A percentile compares a stretch with the other conserved stretches of the same genome.
Evolutionary conservation across 2,113 vertebrate genomes (phyloP).

Genomic region (Spea bombifrons): DNA sequence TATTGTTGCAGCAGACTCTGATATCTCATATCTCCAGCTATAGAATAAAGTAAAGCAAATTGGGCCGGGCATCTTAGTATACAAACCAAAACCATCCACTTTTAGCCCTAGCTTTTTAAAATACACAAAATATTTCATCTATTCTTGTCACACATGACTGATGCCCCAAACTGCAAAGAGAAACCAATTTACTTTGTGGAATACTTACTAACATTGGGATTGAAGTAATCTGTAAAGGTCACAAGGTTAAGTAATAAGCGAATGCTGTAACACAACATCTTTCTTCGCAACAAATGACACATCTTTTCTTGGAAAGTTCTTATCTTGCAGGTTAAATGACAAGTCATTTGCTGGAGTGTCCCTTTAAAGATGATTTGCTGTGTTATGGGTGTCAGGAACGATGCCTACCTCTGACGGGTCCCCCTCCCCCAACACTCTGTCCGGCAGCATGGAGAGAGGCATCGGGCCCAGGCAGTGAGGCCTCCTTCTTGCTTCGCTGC

Average conservation of each 20-base stretch:
- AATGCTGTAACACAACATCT: neutral
- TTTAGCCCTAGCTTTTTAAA: neutral
- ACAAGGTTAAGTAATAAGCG: neutral
- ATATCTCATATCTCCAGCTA: too few relatives aligned
- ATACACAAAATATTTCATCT: neutral
- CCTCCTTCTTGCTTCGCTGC: too few relatives aligned
- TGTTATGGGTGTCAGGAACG: too few relatives aligned
- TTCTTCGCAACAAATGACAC: neutral
- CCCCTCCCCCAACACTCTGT: too few relatives aligned
- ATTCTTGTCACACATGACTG: conserved; percentile 15
- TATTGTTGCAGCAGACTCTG: too few relatives aligned
- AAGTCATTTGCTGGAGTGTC: neutral
- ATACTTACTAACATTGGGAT: neutral
- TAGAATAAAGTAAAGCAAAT: too few relatives aligned
- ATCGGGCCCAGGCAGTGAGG: too few relatives aligned
- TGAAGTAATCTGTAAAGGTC: conserved; percentile 1
- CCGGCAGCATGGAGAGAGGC: too few relatives aligned
- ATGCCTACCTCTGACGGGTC: too few relatives aligned
- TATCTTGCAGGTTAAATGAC: neutral
- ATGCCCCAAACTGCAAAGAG: neutral
- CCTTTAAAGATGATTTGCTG: too few relatives aligned
- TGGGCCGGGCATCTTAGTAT: too few relatives aligned
- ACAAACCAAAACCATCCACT: too few relatives aligned
- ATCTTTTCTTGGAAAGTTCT: neutral
- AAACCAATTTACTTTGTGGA: conserved; percentile 4